phyloP scores from a whole-genome alignment of 2,797 vertebrate species.

The Pseudomugil gertrudae region DNA sequence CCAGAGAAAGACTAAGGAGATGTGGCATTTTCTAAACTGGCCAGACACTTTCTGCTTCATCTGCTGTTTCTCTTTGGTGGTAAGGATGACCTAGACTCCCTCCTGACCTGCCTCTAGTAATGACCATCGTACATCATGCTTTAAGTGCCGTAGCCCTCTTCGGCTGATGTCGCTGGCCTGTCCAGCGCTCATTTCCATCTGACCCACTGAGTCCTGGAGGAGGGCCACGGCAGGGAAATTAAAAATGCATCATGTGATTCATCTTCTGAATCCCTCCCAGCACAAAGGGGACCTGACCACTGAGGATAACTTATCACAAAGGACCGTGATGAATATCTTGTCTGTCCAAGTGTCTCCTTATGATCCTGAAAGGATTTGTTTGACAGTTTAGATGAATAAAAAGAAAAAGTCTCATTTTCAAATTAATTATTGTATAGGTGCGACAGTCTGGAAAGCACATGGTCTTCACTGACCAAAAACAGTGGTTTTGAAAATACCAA shows the following conservation, averaged over 20 bases:
- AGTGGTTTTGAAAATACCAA: slow-evolving; percentile 24
- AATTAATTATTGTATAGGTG: slow-evolving; percentile 5
- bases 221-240: slow-evolving; percentile 79
- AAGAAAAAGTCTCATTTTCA: slow-evolving; percentile 13
- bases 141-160: slow-evolving; percentile 79
- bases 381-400: slow-evolving; percentile 8
- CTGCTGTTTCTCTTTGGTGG: slow-evolving; percentile 65
- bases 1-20: slow-evolving; percentile 47
- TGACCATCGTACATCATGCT: slow-evolving; percentile 84
- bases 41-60: slow-evolving; percentile 65
- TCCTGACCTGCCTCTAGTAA: slow-evolving; percentile 79
- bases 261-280: slow-evolving; percentile 74
- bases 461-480: slow-evolving; percentile 28
- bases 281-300: slow-evolving; percentile 61
- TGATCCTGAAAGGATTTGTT: slow-evolving; percentile 25
- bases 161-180: slow-evolving; percentile 69
- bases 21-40: slow-evolving; percentile 61
- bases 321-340: slow-evolving; percentile 58
- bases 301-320: slow-evolving; percentile 68
- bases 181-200: slow-evolving; percentile 76
- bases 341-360: slow-evolving; percentile 46
- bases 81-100: slow-evolving; percentile 73
- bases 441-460: slow-evolving; percentile 23
- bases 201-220: slow-evolving; percentile 78
- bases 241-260: slow-evolving; percentile 77